Base-by-base conservation (phyloP, 2,797 vertebrate genomes). In the Intellagama lesueurii region DNA sequence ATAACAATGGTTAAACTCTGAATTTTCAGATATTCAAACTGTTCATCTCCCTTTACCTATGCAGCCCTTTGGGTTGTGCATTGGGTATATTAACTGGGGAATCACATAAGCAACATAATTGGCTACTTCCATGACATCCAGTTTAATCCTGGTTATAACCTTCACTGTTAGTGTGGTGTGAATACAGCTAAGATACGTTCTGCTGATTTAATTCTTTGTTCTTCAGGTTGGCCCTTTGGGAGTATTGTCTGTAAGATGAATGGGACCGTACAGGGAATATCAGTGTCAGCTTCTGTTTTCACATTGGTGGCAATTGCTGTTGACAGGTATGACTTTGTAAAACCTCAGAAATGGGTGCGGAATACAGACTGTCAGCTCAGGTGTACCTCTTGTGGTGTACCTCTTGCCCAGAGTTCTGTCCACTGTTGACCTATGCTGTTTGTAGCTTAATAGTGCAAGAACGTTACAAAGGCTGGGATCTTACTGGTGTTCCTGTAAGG, bases 221-320 rank as follows among this genome's bases (percentile, higher is more conserved):
- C 92, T 92, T 81, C 95, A 99, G 98, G 99, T 1, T 99, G 98
- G 98, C 98, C 98, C 0, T 99, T 99, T 94, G 98, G 98, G 73
- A 98, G 96, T 60, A 91, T 97, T 14, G 96, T 98, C 88, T 99
- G 98, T 94, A 99, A 99, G 93, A 97, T 98, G 97, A 99, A 98
- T 0, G 98, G 98, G 30, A 97, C 98, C 97, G 97, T 99, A 64
- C 99, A 99, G 92, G 99, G 98, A 69, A 98, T 99, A 93, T 99
- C 98, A 0, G 98, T 99, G 47, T 98, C 98, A 0, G 98, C 98
- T 17, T 99, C 98, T 0, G 98, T 99, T 88, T 99, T 99, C 94
- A 99, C 98, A 4, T 97, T 99, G 89, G 98, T 99, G 24, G 98
- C 98, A 4, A 98, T 99, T 82, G 98, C 98, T 0, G 95, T 98